phyloP scores from a whole-genome alignment of 2,113 vertebrate genomes.

The Spermophilus dauricus region DNA sequence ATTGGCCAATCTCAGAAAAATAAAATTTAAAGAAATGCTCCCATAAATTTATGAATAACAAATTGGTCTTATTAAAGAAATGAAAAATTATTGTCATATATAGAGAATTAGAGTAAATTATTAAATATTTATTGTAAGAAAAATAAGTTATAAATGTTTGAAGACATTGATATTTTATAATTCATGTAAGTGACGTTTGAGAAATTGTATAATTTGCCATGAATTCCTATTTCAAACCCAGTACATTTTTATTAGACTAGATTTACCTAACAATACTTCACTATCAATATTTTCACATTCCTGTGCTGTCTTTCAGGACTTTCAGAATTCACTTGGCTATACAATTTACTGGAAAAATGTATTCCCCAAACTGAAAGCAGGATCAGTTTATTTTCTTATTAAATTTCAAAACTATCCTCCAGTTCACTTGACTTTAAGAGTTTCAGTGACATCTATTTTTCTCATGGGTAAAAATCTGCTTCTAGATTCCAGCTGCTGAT shows the following conservation, averaged over 20 bases:
- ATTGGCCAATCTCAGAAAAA: not conserved
- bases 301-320: not conserved
- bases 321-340: not conserved
- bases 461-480: conserved; percentile 52
- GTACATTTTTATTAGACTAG: not conserved
- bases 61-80: conserved; percentile 53
- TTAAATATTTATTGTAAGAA: conserved; percentile 48
- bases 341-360: not conserved
- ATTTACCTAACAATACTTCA: not conserved
- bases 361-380: not conserved
- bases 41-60: conserved; percentile 1
- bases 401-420: not conserved
- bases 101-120: not conserved
- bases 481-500: conserved; percentile 48
- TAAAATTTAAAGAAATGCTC: not conserved
- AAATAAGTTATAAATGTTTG: conserved; percentile 42
- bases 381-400: conserved; percentile 51
- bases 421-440: conserved; percentile 58
- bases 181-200: not conserved
- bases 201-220: conserved; percentile 15
- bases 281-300: rapidly evolving
- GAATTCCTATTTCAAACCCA: not conserved
- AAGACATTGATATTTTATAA: conserved; percentile 2
- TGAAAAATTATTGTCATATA: conserved; percentile 37
- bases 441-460: conserved; percentile 62